Evolutionary conservation across 2,888 invertebrate genomes (phyloP).

Genomic region (Vesta saturnalis): DNA sequence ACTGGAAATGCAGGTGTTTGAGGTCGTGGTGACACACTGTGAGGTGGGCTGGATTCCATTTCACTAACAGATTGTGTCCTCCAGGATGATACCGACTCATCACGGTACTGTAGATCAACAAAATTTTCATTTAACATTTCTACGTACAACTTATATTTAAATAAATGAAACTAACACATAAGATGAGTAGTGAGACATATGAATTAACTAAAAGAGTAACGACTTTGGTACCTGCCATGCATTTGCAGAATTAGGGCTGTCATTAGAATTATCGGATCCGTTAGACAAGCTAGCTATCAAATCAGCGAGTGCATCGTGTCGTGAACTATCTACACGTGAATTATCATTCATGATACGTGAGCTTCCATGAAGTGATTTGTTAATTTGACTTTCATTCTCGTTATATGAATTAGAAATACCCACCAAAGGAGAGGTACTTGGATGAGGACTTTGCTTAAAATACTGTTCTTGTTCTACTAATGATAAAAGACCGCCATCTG

Average conservation of each 20-base stretch:
- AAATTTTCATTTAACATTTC: background rate
- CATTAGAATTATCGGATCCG: conserved; percentile 60
- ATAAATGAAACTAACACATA: no score
- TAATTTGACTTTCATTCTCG: conserved; percentile 43
- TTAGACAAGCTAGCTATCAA: conserved; percentile 62
- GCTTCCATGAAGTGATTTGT: conserved; percentile 41
- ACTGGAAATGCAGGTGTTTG: conserved; percentile 96
- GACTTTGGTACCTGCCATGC: conserved; percentile 67
- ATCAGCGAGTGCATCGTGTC: conserved; percentile 60
- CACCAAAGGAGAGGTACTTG: conserved; percentile 54
- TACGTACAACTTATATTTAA: no score
- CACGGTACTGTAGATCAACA: conserved; percentile 62
- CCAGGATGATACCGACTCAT: conserved; percentile 76
- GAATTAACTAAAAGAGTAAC: no score
- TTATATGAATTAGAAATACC: conserved; percentile 57
- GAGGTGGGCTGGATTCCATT: conserved; percentile 65
- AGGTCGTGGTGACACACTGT: conserved; percentile 71
- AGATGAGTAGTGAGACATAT: no score
- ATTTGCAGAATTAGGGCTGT: conserved; percentile 60
- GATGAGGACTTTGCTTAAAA: conserved; percentile 46
- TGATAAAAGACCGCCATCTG: conserved; percentile 59
- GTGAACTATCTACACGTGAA: conserved; percentile 48
- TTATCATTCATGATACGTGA: conserved; percentile 42
- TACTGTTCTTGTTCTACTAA: conserved; percentile 57
- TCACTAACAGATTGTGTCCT: conserved; percentile 69